phyloP scores from a whole-genome alignment of 2,113 vertebrate genomes.

The Syngnathus floridae region DNA sequence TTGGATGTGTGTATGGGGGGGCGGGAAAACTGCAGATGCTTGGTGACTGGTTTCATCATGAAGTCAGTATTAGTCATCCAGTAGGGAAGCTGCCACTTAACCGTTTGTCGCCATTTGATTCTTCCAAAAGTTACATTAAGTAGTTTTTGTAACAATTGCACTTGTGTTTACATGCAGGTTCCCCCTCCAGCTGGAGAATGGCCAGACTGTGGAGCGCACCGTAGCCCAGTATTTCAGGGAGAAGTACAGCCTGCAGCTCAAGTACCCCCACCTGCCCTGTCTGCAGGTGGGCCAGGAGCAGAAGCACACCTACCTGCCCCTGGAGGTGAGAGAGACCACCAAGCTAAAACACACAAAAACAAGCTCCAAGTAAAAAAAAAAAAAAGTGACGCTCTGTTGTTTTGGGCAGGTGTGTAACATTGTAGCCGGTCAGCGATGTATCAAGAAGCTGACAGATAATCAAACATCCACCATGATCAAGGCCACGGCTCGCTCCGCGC shows the following conservation, averaged over 20 bases:
- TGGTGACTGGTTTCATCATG: constrained; percentile 25
- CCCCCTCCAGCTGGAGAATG: constrained; percentile 94
- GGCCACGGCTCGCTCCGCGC: constrained; percentile 94
- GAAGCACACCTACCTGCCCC: constrained; percentile 98
- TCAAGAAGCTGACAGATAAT: constrained; percentile 99
- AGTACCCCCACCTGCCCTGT: constrained; percentile 97
- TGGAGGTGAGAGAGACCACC: constrained; percentile 77
- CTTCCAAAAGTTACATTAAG: not conserved
- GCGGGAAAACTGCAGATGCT: constrained; percentile 26
- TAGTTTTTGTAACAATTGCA: not conserved
- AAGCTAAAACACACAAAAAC: not conserved
- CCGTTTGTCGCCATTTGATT: not conserved
- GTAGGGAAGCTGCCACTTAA: constrained; percentile 3
- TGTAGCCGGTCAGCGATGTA: constrained; percentile 94
- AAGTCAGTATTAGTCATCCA: constrained; percentile 41
- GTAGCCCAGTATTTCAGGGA: constrained; percentile 99
- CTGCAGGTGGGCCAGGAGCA: constrained; percentile 98
- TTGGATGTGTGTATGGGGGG: not conserved
- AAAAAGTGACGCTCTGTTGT: not conserved
- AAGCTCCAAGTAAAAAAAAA: not conserved
- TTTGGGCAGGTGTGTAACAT: constrained; percentile 90
- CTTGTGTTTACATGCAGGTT: constrained; percentile 72
- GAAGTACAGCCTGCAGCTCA: constrained; percentile 96
- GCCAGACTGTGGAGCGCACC: constrained; percentile 98
- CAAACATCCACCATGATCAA: constrained; percentile 99